Base-by-base conservation (phyloP, 2,113 vertebrate species). In the Agapornis roseicollis region DNA sequence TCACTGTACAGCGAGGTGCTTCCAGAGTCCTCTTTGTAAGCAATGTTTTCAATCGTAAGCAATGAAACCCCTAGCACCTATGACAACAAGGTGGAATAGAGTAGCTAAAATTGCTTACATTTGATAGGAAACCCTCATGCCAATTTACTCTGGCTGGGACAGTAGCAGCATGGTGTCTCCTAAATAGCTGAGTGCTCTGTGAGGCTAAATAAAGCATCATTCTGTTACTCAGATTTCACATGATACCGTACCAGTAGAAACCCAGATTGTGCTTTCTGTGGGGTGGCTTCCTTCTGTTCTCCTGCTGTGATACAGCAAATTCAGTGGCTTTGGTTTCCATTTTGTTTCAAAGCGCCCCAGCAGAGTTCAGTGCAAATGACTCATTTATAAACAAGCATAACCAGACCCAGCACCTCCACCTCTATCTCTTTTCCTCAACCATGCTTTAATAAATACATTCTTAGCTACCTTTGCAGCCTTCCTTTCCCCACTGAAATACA, bases 1-100 rank as follows among this genome's bases (percentile, higher is more conserved):
- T 65, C 25, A 35, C 15, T 2, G 0, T 35, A 28, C 10, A 37
- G 27, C 2, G 16, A 53, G 31, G 19, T 0, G 1, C 28, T 18
- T 37, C 58, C 10, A 25, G 15, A 50, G 16, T 16, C 15, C 11
- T 15, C 11, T 39, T 55, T 47, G 28, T 4, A 61, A 73, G 52
- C 28, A 58, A 13, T 55, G 56, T 72, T 53, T 80, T 29, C 37
- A n/a, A 56, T 27, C 19, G 23, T 41, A 66, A 83, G 23, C 17
- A 76, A 58, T 6, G 46, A 77, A 58, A 18, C 11, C 39, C 22
- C 13, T 24, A 23, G 13, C 27, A 15, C 17, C 17, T 47, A 17
- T 39, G 41, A 52, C 80, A 89, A 50, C 1, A 2, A 81, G 81
- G 17, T 14, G 17, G 5, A 81, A 22, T 2, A n/a, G 19, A 37